Percentiles rank a stretch among this genome's conserved stretches.
Conservation (phyloP, 1,140 invertebrate species). For the Andrena cerasifolii region DNA sequence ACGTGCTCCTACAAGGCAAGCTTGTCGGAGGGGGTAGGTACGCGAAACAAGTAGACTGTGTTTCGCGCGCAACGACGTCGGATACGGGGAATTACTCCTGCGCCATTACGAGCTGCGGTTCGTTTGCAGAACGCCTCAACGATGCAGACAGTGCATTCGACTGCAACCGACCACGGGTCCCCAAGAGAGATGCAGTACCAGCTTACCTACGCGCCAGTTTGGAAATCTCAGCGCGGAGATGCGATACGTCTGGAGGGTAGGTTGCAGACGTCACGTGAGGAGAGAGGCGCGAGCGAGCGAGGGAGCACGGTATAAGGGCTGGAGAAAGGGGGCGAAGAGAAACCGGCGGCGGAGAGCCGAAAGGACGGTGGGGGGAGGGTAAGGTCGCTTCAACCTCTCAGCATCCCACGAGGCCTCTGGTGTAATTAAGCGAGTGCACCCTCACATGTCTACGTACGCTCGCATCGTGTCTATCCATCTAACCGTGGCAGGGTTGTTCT, state of each 20-base stretch:
- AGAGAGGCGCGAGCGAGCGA: conserved; percentile 46
- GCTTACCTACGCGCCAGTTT: conserved; percentile 69
- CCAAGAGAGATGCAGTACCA: conserved; percentile 64
- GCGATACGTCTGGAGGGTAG: conserved; percentile 64
- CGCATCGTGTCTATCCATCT: conserved; percentile 79
- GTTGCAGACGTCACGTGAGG: conserved; percentile 68
- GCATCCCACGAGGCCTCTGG: conserved; percentile 78
- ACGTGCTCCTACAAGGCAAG: background rate
- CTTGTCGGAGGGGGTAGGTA: background rate
- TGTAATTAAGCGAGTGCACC: conserved; percentile 83
- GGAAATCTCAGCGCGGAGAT: conserved; percentile 74
- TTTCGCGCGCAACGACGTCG: conserved; percentile 46
- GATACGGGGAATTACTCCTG: conserved; percentile 63
- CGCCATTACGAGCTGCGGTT: conserved; percentile 68
- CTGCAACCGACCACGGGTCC: conserved; percentile 67
- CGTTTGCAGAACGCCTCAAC: conserved; percentile 67
- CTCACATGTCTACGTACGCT: conserved; percentile 81
- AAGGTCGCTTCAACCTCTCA: conserved; percentile 77
- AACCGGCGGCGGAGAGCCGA: conserved; percentile 55
- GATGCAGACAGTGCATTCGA: conserved; percentile 71
- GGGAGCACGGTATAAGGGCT: background rate
- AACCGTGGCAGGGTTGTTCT: conserved; percentile 73
- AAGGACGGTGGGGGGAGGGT: conserved; percentile 59
- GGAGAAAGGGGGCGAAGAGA: conserved; percentile 19
- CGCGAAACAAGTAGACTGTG: conserved; percentile 8